A percentile compares a stretch with the other conserved stretches of the same genome.
These are phyloP conservation scores for Onychostruthus taczanowskii DNA, from an alignment of 2,113 vertebrate genomes.

Conservation along the genomic window DNA sequence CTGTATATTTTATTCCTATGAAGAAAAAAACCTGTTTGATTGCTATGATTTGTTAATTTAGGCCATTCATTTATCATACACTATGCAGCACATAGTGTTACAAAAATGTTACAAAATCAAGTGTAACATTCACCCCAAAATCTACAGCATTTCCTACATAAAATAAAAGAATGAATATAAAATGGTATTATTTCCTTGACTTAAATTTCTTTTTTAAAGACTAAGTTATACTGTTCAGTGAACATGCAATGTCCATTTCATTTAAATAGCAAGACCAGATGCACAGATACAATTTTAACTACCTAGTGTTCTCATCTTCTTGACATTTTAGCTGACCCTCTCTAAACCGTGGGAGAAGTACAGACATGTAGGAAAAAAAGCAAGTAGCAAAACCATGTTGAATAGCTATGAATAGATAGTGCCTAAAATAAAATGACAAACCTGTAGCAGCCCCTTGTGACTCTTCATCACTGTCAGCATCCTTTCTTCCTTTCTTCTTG, in stretches of 20 bases:
- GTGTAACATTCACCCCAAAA: not conserved
- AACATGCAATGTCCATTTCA: accelerated
- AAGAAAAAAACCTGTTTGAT: not conserved
- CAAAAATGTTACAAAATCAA: not conserved
- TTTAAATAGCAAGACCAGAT: not conserved
- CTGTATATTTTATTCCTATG: not conserved
- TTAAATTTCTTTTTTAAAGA: not conserved
- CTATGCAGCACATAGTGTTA: not conserved
- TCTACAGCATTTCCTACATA: not conserved
- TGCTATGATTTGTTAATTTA: not conserved
- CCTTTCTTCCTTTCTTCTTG: slow-evolving; percentile 90
- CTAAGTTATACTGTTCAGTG: not conserved
- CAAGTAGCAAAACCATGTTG: not conserved
- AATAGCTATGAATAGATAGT: not conserved
- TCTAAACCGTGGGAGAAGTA: not conserved
- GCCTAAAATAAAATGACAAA: slow-evolving; percentile 50
- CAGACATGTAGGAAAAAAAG: not conserved
- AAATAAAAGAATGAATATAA: not conserved
- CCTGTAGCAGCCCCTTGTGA: slow-evolving; percentile 65
- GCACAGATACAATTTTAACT: not conserved
- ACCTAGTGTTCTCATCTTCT: not conserved
- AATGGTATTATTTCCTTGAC: not conserved
- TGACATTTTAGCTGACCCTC: not conserved
- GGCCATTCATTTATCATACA: not conserved
- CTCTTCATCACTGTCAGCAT: slow-evolving; percentile 92